A percentile compares a stretch with the other conserved stretches of the same genome.
phyloP scores from a whole-genome alignment of 2,113 vertebrate genomes.

The Pelecanus crispus region DNA sequence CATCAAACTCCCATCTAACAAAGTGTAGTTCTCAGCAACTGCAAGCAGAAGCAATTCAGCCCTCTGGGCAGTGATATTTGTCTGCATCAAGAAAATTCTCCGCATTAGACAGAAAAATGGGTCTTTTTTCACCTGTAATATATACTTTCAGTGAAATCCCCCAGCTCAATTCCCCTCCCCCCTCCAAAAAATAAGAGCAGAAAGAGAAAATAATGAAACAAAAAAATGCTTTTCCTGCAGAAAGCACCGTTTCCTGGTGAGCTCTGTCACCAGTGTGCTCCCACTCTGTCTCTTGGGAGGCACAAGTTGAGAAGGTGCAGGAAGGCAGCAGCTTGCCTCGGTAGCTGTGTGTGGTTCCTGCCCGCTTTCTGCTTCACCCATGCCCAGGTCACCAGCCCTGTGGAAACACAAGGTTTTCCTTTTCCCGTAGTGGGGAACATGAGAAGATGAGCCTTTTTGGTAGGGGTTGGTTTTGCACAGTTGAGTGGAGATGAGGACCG shows the following conservation, averaged over 20 bases:
- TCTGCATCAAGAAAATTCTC: constrained; percentile 36
- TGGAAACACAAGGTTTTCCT: neutral
- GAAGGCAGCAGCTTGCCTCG: neutral
- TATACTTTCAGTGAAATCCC: neutral
- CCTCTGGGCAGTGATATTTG: constrained; percentile 35
- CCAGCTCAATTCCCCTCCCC: neutral
- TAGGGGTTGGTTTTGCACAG: neutral
- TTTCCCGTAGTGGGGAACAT: neutral
- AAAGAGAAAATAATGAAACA: constrained; percentile 1
- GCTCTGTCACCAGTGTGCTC: neutral
- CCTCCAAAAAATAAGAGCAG: neutral
- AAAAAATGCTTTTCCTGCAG: constrained; percentile 25
- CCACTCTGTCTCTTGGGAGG: neutral
- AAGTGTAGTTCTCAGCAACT: constrained; percentile 39
- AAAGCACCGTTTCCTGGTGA: neutral
- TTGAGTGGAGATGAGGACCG: neutral
- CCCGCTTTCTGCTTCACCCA: neutral
- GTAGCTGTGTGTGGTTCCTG: neutral
- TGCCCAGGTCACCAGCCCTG: neutral
- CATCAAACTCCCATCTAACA: constrained; percentile 24
- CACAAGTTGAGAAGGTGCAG: neutral
- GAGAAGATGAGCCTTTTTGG: neutral
- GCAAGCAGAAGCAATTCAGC: constrained; percentile 27
- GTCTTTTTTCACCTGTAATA: neutral
- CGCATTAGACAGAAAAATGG: neutral